Evolutionary conservation across 2,888 invertebrate species (phyloP).

Genomic region (Cantharis lateralis): DNA sequence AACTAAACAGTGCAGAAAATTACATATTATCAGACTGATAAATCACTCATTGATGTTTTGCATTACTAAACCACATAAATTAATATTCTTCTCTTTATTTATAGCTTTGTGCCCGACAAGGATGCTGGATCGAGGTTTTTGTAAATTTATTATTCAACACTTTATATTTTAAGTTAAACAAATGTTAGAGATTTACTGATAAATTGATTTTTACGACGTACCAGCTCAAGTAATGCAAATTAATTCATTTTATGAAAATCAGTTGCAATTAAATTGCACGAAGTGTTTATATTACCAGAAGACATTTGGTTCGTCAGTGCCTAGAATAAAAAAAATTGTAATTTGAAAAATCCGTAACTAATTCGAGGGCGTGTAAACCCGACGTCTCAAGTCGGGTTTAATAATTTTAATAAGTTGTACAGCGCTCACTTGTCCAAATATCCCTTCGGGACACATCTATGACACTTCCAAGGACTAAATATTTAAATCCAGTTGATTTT

Average conservation of each 20-base stretch:
- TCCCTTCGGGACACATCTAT: slow-evolving; percentile 13
- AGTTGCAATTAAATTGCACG: slow-evolving; percentile 31
- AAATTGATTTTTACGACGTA: slow-evolving; percentile 20
- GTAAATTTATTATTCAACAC: slow-evolving; percentile 4
- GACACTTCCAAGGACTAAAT: slow-evolving; percentile 16
- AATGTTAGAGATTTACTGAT: slow-evolving; percentile 19
- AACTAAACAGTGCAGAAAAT: slow-evolving; percentile 37
- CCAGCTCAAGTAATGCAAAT: slow-evolving; percentile 22
- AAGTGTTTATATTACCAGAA: slow-evolving; percentile 21
- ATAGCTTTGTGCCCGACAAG: not conserved
- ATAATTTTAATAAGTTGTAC: slow-evolving; percentile 35
- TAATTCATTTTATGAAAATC: slow-evolving; percentile 31
- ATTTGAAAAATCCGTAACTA: slow-evolving; percentile 32
- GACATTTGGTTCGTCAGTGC: not conserved
- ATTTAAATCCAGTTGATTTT: not conserved
- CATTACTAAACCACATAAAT: not conserved
- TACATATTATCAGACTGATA: slow-evolving; percentile 15
- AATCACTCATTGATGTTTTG: slow-evolving; percentile 13
- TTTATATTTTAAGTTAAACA: slow-evolving; percentile 13
- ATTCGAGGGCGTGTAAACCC: slow-evolving; percentile 33
- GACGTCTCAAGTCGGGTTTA: slow-evolving; percentile 31
- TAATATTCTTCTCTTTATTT: not conserved
- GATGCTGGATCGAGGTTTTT: not conserved
- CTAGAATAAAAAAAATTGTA: not conserved
- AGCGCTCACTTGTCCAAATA: slow-evolving; percentile 26